phyloP scores from a whole-genome alignment of 2,113 vertebrate genomes.

The Thomomys bottae region DNA sequence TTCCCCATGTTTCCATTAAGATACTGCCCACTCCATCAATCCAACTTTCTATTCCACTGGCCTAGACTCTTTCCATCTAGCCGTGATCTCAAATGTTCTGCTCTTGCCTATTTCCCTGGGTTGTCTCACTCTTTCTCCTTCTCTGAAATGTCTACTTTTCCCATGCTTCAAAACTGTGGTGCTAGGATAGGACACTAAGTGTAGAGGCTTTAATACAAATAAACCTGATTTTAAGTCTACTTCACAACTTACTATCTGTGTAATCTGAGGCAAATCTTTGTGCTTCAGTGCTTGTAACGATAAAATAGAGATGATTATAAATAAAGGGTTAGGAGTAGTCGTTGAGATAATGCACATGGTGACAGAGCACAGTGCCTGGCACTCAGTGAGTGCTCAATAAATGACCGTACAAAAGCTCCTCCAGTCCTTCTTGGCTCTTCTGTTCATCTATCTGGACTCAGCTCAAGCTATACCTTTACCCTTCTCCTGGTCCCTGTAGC shows the following conservation, averaged over 20 bases:
- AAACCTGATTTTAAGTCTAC: conserved; percentile 35
- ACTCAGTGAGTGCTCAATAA: background rate
- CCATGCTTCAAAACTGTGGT: background rate
- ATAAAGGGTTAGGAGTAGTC: background rate
- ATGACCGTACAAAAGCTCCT: background rate
- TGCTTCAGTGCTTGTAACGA: background rate
- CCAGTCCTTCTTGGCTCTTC: background rate
- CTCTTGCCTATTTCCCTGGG: background rate
- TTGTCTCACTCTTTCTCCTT: background rate
- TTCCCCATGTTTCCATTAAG: background rate
- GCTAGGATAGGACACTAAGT: background rate
- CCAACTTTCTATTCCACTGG: background rate
- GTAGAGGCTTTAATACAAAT: conserved; percentile 15
- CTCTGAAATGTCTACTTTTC: background rate
- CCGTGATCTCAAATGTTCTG: background rate
- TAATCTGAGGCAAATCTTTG: conserved; percentile 60
- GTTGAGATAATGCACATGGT: background rate
- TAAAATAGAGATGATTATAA: conserved; percentile 44
- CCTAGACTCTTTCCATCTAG: background rate
- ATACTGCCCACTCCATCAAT: rapidly evolving
- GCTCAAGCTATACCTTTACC: background rate
- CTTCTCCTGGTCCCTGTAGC: background rate
- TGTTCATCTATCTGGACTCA: background rate
- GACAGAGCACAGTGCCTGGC: background rate
- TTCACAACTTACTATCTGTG: conserved; percentile 42